Percentiles rank a stretch among this genome's conserved stretches.
Evolutionary conservation across 2,797 vertebrate species (phyloP).

Genomic region (Danio choprae): DNA sequence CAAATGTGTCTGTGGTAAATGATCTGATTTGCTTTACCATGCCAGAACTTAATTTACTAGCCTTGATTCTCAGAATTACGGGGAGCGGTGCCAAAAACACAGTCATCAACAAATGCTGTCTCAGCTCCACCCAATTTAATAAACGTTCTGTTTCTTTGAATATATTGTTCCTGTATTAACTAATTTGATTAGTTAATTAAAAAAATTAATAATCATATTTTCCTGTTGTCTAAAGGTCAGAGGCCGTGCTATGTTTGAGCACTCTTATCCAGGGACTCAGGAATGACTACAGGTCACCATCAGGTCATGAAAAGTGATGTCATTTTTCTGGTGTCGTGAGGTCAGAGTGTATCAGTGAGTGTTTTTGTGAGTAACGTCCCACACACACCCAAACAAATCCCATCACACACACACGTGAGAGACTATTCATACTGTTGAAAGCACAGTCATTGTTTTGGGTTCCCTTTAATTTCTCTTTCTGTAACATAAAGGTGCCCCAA

Average conservation of each 20-base stretch:
- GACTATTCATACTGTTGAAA: slow-evolving; percentile 6
- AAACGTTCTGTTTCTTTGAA: neutral
- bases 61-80: slow-evolving; percentile 34
- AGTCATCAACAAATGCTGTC: neutral
- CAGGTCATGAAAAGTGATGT: slow-evolving; percentile 44
- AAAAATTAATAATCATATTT: neutral
- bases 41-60: slow-evolving; percentile 47
- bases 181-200: neutral
- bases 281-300: slow-evolving; percentile 27
- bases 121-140: neutral
- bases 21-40: slow-evolving; percentile 5
- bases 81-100: slow-evolving; percentile 28
- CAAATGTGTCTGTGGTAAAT: slow-evolving; percentile 8
- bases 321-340: slow-evolving; percentile 26
- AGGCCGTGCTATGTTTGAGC: neutral
- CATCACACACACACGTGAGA: slow-evolving; percentile 44
- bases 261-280: neutral
- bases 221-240: slow-evolving; percentile 1
- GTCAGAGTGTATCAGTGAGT: slow-evolving; percentile 14
- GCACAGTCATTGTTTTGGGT: slow-evolving; percentile 38
- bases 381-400: slow-evolving; percentile 65
- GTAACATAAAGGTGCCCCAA: slow-evolving; percentile 10
- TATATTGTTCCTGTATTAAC: neutral
- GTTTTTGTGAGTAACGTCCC: slow-evolving; percentile 56
- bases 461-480: slow-evolving; percentile 9